Percentiles rank a stretch among this genome's conserved stretches.
phyloP scores from a whole-genome alignment of 2,888 invertebrate species.

The Sinodicranocentrus sp. region DNA sequence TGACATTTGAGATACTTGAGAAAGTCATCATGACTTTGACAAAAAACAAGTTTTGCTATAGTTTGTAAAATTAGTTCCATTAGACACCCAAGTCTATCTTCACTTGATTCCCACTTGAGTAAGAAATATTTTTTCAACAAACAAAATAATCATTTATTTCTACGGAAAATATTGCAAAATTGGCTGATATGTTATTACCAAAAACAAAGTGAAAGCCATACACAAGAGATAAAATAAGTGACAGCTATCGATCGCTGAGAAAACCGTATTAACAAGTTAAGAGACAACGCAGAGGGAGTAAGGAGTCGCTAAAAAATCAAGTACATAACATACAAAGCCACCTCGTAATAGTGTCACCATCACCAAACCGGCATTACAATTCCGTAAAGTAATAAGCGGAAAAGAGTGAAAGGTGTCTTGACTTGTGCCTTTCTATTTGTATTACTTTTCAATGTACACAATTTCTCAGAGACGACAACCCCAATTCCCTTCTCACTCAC shows the following conservation, averaged over 20 bases:
- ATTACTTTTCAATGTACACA: constrained; percentile 55
- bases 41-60: too few relatives aligned
- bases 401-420: constrained; percentile 54
- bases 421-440: constrained; percentile 43
- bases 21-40: too few relatives aligned
- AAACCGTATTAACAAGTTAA: constrained; percentile 18
- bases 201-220: constrained; percentile 51
- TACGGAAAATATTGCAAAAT: constrained; percentile 56
- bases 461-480: constrained; percentile 36
- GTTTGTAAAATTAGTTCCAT: too few relatives aligned
- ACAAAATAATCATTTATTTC: constrained; percentile 54
- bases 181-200: constrained; percentile 55
- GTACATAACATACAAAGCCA: not conserved
- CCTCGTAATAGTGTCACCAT: not conserved
- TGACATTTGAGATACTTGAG: too few relatives aligned
- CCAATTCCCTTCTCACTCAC: constrained; percentile 40
- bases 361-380: not conserved
- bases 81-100: too few relatives aligned
- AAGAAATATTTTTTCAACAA: too few relatives aligned
- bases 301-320: constrained; percentile 14
- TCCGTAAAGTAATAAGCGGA: not conserved
- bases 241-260: constrained; percentile 45
- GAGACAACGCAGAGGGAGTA: constrained; percentile 16
- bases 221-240: constrained; percentile 51
- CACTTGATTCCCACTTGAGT: too few relatives aligned